Evolutionary conservation across 2,888 invertebrate genomes (phyloP), one percentile per base, ranked within the genome.

Genomic region (Clanis bilineata): DNA sequence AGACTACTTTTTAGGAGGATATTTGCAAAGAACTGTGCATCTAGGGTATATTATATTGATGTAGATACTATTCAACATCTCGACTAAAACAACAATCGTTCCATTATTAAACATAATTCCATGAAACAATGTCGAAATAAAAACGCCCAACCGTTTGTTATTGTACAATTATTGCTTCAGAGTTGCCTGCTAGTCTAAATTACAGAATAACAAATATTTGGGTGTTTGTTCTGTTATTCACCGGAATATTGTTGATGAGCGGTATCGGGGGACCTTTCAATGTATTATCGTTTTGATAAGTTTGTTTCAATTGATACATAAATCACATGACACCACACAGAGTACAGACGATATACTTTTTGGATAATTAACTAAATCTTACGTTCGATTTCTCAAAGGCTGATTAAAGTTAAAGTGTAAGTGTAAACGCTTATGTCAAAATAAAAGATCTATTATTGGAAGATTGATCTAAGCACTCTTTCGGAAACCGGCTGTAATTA

Each of bases 141-240:
- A 47, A 51, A 32, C 51, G 15, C 28, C n/a, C 18, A 32, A 1
- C 10, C 32, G 18, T 51, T 10, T 15, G 28, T 51, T 51, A 47
- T 28, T 47, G 28, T 32, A 18, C 32, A 28, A 51, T 51, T 28
- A 51, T 51, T 47, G 47, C 28, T 51, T 32, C 51, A 28, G 32
- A 47, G 32, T 51, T 32, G 3, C 1, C 15, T 28, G 28, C 32
- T 18, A 51, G 9, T 32, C 9, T 32, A 32, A 9, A 51, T 25
- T 45, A 51, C 15, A 32, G 18, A 51, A 51, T 9, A 51, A 7
- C 9, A 28, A 51, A 51, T 15, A 28, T 10, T 32, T 32, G 21
- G 18, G 56, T 62, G 60, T 60, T 55, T 25, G 10, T 21, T 61
- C 62, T 64, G 70, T 66, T 65, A 66, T 69, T 67, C 70, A 65